Percentiles rank a stretch among this genome's conserved stretches.
These are phyloP conservation scores for Hippopotamyrus pictus DNA, from an alignment of 2,797 vertebrate species.

Conservation along the genomic window DNA sequence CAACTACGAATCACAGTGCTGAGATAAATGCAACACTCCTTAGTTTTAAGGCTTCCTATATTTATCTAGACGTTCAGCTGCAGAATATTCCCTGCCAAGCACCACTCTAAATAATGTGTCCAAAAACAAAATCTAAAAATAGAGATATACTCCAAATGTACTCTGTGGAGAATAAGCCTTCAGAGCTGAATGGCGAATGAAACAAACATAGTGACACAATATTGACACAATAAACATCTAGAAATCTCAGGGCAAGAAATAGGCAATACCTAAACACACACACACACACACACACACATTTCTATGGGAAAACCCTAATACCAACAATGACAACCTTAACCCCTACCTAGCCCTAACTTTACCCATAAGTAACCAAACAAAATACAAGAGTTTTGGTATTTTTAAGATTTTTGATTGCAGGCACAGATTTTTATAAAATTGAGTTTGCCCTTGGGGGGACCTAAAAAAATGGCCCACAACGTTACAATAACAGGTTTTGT, in stretches of 20 bases:
- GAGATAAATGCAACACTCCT: conserved; percentile 33
- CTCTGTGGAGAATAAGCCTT: neutral
- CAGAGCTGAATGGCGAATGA: neutral
- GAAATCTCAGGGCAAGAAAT: neutral
- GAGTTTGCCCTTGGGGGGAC: neutral
- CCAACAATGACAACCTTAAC: neutral
- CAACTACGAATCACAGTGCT: neutral
- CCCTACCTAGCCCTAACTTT: too few relatives aligned
- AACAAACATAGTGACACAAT: neutral
- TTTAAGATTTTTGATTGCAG: neutral
- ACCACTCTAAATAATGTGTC: neutral
- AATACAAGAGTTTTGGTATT: neutral
- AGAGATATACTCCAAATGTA: neutral
- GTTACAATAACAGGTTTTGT: neutral
- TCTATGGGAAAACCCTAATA: neutral
- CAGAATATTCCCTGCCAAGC: neutral
- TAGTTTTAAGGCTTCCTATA: conserved; percentile 40
- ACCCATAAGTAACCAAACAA: neutral
- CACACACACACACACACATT: neutral
- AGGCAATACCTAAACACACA: neutral
- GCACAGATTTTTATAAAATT: neutral
- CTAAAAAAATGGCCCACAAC: neutral
- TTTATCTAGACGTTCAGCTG: conserved; percentile 6
- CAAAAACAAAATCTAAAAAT: neutral
- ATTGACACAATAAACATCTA: neutral